Percentiles rank a stretch among this genome's conserved stretches.
Conservation (phyloP, 2,113 vertebrate species). For the Hypanus sabinus region DNA sequence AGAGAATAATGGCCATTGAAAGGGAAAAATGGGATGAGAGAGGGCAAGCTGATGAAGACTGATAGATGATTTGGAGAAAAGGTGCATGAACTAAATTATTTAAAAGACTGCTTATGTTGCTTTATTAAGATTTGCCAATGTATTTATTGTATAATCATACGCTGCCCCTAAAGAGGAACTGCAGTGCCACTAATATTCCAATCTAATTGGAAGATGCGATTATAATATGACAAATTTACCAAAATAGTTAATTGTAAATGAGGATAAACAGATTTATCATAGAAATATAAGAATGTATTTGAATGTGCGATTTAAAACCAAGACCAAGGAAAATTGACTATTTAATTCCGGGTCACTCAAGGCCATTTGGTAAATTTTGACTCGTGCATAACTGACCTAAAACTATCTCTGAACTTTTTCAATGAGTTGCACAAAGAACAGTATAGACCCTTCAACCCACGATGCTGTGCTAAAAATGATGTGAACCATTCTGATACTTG, state of each 20-base stretch:
- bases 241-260: too few species aligned
- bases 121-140: background rate
- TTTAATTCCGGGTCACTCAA: background rate
- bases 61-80: too few species aligned
- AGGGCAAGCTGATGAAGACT: background rate
- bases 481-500: background rate
- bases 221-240: background rate
- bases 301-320: background rate
- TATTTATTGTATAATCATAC: background rate
- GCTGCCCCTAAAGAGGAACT: background rate
- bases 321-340: background rate
- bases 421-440: background rate
- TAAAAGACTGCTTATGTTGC: too few species aligned
- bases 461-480: background rate
- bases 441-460: too few species aligned
- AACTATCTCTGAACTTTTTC: background rate
- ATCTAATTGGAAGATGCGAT: background rate
- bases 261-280: background rate
- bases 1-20: background rate
- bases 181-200: background rate
- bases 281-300: background rate
- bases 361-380: background rate
- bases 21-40: background rate
- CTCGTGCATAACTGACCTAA: background rate
- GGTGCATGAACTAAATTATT: too few species aligned